Percentiles rank a stretch among this genome's conserved stretches.
These are phyloP conservation scores for Caenorhabditis plicata DNA, from an alignment of 2,888 invertebrate genomes.

Conservation along the genomic window DNA sequence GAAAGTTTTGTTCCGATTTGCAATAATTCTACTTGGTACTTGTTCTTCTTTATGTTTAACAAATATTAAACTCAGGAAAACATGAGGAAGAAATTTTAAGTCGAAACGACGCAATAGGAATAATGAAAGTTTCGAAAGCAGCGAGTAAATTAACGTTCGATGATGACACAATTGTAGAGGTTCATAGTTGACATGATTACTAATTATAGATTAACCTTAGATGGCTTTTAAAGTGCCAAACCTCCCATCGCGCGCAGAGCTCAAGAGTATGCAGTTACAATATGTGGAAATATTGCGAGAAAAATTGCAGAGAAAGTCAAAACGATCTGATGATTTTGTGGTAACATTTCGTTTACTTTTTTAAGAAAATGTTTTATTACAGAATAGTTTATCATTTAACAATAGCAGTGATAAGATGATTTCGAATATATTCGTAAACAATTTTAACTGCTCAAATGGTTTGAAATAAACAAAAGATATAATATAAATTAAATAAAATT, in stretches of 20 bases:
- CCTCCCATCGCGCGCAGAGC: slow-evolving; percentile 19
- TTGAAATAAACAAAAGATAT: neutral
- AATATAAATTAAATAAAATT: too few species aligned
- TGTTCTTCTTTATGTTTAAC: too few species aligned
- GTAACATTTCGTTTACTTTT: slow-evolving; percentile 3
- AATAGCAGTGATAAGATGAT: slow-evolving; percentile 18
- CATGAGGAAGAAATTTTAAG: slow-evolving; percentile 43
- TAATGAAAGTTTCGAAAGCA: slow-evolving; percentile 70
- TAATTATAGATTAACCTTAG: slow-evolving; percentile 18
- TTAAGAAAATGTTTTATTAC: slow-evolving; percentile 4
- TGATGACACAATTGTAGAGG: slow-evolving; percentile 69
- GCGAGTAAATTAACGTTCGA: slow-evolving; percentile 69
- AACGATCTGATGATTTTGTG: slow-evolving; percentile 29
- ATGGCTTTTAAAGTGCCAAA: slow-evolving; percentile 21
- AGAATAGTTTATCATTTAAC: slow-evolving; percentile 20
- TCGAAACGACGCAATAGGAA: slow-evolving; percentile 68
- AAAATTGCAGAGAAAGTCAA: slow-evolving; percentile 19
- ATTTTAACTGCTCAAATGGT: slow-evolving; percentile 7
- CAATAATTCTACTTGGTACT: slow-evolving; percentile 51
- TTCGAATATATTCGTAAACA: slow-evolving; percentile 29
- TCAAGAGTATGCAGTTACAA: slow-evolving; percentile 26
- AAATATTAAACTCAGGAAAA: too few species aligned
- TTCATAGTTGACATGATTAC: too few species aligned
- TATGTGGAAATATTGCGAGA: slow-evolving; percentile 22
- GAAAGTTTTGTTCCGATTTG: slow-evolving; percentile 70